Evolutionary conservation across 2,797 vertebrate genomes (phyloP).

Genomic region (Myotis planiceps): DNA sequence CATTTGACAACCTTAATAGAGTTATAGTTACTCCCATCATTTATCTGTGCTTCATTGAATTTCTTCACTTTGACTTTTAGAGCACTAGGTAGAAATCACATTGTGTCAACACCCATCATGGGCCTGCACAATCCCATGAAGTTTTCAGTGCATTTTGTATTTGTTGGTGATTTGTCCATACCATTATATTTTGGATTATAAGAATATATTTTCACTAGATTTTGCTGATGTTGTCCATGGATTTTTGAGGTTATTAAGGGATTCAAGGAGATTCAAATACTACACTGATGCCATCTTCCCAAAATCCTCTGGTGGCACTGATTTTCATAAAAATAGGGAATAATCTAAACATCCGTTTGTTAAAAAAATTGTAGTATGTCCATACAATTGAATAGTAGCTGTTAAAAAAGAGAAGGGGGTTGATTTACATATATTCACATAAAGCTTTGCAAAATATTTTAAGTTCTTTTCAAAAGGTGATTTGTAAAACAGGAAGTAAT

Average conservation of each 20-base stretch:
- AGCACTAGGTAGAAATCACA: constrained; percentile 78
- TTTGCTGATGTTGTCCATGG: constrained; percentile 8
- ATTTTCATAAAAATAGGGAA: constrained; percentile 15
- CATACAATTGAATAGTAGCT: neutral
- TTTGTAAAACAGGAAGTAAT: neutral
- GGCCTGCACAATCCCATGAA: constrained; percentile 14
- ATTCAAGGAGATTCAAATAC: neutral
- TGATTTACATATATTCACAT: neutral
- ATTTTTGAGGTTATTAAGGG: neutral
- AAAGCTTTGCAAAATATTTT: neutral
- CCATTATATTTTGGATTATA: neutral
- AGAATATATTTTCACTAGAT: neutral
- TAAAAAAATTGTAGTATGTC: neutral
- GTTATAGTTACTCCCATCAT: constrained; percentile 55
- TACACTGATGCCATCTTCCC: neutral
- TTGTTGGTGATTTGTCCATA: neutral
- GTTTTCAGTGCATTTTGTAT: neutral
- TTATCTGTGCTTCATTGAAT: constrained; percentile 64
- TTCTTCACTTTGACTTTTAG: constrained; percentile 76
- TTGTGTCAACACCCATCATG: constrained; percentile 35
- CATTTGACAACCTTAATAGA: constrained; percentile 45
- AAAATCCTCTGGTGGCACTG: neutral
- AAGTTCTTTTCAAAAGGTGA: neutral
- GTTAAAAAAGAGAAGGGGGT: neutral
- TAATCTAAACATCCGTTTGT: neutral